Evolutionary conservation across 2,888 invertebrate species (phyloP), one percentile per base, ranked within the genome.

Genomic region (Lapara coniferarum): DNA sequence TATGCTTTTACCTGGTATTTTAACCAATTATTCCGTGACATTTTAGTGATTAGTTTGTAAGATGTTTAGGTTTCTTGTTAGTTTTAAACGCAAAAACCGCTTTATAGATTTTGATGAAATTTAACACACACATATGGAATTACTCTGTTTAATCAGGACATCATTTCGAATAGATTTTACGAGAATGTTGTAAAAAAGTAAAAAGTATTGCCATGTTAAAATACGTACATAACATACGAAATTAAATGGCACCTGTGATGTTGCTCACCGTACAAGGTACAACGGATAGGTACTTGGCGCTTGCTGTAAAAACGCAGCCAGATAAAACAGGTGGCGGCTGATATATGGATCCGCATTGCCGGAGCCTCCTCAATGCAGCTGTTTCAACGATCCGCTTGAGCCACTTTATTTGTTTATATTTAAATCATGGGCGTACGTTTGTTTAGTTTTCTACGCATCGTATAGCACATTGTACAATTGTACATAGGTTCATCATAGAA

Each of bases 261-360:
- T 67, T 10, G 66, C 12, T 71, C 68, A 46, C 57, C 49, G 71
- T 66, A 71, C 71, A 72, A 67, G 77, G 71, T 72, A 73, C 71
- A 76, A 74, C 77, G 72, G 75, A 57, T 73, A 75, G 77, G 77
- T 81, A 83, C 84, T 85, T 85, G 85, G 85, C 82, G 82, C 80
- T 78, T 78, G 82, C 84, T 84, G 85, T 85, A 86, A 89, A 88
- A 87, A 87, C 85, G 81, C 78, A 75, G 78, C 76, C 81, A 88
- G 88, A 91, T 91, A 90, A 90, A 90, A 86, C 90, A 91, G 89
- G 90, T 90, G 90, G 79, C 81, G 79, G 83, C 77, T 89, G 86
- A 91, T 86, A 89, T 91, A 91, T 89, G 82, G 83, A 77, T 78
- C 89, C 84, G 90, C 91, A 91, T 86, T 89, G 91, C 87, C 89